Base-by-base conservation (phyloP, 2,797 vertebrate genomes). In the Falco concolor region DNA sequence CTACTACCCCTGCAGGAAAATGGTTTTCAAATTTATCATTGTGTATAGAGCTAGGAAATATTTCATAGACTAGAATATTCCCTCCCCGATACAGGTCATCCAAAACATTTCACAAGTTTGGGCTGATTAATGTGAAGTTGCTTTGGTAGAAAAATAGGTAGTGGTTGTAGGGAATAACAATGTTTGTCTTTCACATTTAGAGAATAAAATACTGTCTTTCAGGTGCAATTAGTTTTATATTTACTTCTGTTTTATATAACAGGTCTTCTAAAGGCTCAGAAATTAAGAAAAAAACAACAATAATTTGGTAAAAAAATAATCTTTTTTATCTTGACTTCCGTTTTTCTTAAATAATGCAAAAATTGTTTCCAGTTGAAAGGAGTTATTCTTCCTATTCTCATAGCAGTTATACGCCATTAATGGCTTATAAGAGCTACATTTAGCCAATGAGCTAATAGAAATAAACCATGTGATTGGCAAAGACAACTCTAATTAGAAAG, bases 401-500 rank as follows among this genome's bases (percentile, higher is more conserved):
- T 90, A 95, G 87, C 9, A 57, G 63, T 87, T 92, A 70, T 56
- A 67, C 68, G 70, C 24, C 84, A 93, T 96, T 95, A 95, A 96
- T 89, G 78, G 53, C 54, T 87, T 74, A 28, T 61, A 92, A 68
- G 53, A 90, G 72, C 75, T 92, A 50, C 88, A 90, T 93, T 94
- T 91, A 90, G 53, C 96, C 96, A 96, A 95, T 90, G 86, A 93
- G 68, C 81, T 90, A 94, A 94, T 68, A 95, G 94, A 93, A 95
- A 92, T 57, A 93, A 90, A 83, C 83, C 86, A 78, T 60, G 90
- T 94, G 94, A 95, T 91, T 94, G 85, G 81, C 84, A 96, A 95
- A 96, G 90, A 93, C 88, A 94, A 93, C 68, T 95, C 78, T 93
- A 97, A 96, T 97, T 94, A 97, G 93, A 94, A 91, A 87, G 89